Percentiles rank a stretch among this genome's conserved stretches.
Evolutionary conservation across 2,797 vertebrate genomes (phyloP).

Genomic region (Semotilus atromaculatus): DNA sequence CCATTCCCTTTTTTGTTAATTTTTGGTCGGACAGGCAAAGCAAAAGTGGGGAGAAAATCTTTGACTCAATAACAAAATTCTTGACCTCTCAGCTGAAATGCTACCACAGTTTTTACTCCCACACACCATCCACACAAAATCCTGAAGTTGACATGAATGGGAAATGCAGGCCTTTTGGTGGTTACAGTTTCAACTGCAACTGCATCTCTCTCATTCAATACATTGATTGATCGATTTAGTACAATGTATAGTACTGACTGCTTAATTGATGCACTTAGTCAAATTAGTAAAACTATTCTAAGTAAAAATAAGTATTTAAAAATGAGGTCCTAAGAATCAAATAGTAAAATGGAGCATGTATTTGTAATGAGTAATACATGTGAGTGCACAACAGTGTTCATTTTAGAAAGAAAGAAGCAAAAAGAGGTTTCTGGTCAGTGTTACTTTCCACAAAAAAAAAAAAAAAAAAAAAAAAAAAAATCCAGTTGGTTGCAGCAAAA

Average conservation of each 20-base stretch:
- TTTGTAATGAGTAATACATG: not conserved
- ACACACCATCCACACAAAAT: constrained; percentile 70
- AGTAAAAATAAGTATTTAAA: not conserved
- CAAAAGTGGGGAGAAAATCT: constrained; percentile 53
- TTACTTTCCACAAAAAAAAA: not conserved
- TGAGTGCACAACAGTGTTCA: not conserved
- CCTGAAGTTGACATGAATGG: constrained; percentile 59
- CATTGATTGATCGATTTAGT: not conserved
- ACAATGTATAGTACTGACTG: not conserved
- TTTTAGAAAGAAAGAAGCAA: not conserved
- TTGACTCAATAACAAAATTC: constrained; percentile 75
- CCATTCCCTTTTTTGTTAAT: constrained; percentile 55
- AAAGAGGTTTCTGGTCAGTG: constrained; percentile 5
- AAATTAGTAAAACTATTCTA: not conserved
- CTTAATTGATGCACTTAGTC: not conserved
- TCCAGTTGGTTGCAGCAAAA: constrained; percentile 4
- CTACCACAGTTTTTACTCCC: constrained; percentile 66
- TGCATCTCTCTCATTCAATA: not conserved
- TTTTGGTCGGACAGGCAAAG: constrained; percentile 56
- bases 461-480: too few relatives aligned
- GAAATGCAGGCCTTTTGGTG: constrained; percentile 54
- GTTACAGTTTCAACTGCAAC: not conserved
- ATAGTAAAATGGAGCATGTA: not conserved
- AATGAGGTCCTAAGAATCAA: not conserved
- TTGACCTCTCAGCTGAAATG: constrained; percentile 69